These are phyloP conservation scores for Acipenser transmontanus DNA, from an alignment of 2,797 vertebrate species.

Conservation along the genomic window DNA sequence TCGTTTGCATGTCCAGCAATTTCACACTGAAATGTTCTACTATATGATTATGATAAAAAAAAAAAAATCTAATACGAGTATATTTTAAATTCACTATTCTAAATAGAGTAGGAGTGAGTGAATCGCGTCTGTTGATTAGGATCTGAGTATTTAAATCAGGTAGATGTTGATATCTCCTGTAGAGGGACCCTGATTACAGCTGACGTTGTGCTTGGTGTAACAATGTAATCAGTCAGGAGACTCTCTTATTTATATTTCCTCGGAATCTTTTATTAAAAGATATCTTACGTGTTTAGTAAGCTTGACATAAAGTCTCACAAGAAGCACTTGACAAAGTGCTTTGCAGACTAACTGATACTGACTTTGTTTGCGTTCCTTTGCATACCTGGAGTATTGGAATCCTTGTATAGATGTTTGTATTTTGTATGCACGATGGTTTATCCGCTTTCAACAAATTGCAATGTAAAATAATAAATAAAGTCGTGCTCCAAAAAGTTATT, in stretches of 20 bases:
- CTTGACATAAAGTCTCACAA: conserved; percentile 58
- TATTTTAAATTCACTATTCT: no score
- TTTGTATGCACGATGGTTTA: no score
- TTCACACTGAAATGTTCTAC: no score
- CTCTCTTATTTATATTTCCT: conserved; percentile 56
- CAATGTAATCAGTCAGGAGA: conserved; percentile 53
- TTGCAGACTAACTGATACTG: conserved; percentile 63
- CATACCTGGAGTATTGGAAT: conserved; percentile 47
- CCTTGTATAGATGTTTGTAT: conserved; percentile 35
- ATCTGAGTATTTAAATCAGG: conserved; percentile 59
- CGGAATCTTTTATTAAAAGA: conserved; percentile 51
- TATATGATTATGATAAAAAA: no score
- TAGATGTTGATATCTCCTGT: conserved; percentile 73
- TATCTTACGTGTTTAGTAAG: conserved; percentile 54
- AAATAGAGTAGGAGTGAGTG: no score
- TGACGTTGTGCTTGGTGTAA: conserved; percentile 75
- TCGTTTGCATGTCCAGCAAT: no score
- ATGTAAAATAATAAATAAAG: no score
- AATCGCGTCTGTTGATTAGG: conserved; percentile 18
- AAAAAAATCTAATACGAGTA: no score
- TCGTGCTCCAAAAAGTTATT: no score
- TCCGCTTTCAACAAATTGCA: no score
- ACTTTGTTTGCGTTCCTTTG: conserved; percentile 57
- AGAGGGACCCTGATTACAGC: conserved; percentile 79
- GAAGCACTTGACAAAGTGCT: conserved; percentile 58